Evolutionary conservation across 2,113 vertebrate genomes (phyloP), one percentile per base, ranked within the genome.

Genomic region (Thermophis baileyi): DNA sequence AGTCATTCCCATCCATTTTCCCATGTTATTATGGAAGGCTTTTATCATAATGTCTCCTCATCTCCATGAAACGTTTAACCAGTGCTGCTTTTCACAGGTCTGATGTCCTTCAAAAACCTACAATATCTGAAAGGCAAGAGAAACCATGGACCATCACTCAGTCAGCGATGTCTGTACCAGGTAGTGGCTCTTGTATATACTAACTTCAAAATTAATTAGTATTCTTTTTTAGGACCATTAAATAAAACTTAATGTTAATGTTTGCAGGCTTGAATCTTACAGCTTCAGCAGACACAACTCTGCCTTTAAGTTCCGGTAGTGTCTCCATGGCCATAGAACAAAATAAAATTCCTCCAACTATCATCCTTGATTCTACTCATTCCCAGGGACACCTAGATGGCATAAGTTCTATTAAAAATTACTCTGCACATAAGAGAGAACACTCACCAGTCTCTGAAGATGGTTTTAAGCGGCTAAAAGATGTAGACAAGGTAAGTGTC

Each of bases 161-260:
- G 46, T 94, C 98, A 91, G 90, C 96, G 46, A 95, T 93, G 25
- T 91, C 93, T 91, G 96, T 98, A 96, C 97, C 99, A 53, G 97
- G 98, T 90, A 97, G 96, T 92, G 97, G 97, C 92, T 97, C 98
- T 95, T 98, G 99, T 99, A 97, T 91, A 98, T 98, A 93, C 97
- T 86, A 57, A 92, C 27, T 50, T 51, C 88, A 40, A 92, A 85
- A 44, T 91, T 81, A 90, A 63, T 91, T 55, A 81, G 91, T 94
- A 55, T 85, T 57, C 20, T 14, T 24, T 40, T 1, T 91, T 53
- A 27, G 0, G 25, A 7, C 20, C 35, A 89, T 24, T 47, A 89
- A 81, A 51, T 30, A 14, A 91, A 93, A 92, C 27, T 93, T 92
- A 97, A 93, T 94, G 93, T 91, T 85, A 96, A 85, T 69, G 91